These are phyloP conservation scores for Strongylocentrotus purpuratus DNA, from an alignment of 35 echinoderm and acorn worm genomes.

Conservation along the genomic window DNA sequence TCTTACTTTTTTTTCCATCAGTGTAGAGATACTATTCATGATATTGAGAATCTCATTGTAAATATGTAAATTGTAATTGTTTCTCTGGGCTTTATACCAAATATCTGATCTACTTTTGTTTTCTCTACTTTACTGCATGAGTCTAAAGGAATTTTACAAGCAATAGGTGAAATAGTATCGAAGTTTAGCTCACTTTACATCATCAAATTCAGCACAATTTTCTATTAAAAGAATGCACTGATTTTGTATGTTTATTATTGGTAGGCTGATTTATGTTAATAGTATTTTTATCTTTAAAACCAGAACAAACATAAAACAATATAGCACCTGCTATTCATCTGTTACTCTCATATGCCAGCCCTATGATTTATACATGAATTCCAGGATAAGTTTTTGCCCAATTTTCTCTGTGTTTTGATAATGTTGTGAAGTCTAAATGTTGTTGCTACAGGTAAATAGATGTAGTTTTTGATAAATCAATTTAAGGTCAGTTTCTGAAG, in stretches of 20 bases:
- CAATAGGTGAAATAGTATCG: slow-evolving; percentile 2
- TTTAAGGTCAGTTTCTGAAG: neutral
- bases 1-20: neutral
- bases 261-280: neutral
- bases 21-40: neutral
- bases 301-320: neutral
- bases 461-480: neutral
- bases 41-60: slow-evolving; percentile 30
- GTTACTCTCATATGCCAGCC: neutral
- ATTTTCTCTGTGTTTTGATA: neutral
- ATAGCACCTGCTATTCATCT: neutral
- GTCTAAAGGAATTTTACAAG: neutral
- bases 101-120: slow-evolving; percentile 26
- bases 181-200: neutral
- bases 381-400: neutral
- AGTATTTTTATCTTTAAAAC: neutral
- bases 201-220: neutral
- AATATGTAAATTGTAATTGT: slow-evolving; percentile 27
- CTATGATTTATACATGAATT: neutral
- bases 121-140: neutral
- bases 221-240: neutral
- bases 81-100: slow-evolving; percentile 46
- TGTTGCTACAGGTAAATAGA: neutral
- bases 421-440: neutral
- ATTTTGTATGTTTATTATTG: neutral